These are phyloP conservation scores for Sternarchorhynchus goeldii DNA, from an alignment of 2,797 vertebrate genomes.

Conservation along the genomic window DNA sequence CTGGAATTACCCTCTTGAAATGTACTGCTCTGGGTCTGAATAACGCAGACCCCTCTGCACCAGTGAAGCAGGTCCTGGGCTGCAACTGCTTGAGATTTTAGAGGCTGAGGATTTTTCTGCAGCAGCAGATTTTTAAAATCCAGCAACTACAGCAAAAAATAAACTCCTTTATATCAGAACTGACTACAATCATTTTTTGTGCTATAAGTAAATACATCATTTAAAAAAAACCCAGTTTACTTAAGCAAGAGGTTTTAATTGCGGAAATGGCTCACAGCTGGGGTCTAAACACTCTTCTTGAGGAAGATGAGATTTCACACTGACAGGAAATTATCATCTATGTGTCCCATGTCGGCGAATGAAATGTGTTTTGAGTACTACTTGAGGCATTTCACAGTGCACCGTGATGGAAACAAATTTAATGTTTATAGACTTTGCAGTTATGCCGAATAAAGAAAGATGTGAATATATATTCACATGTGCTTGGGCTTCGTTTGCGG, in stretches of 20 bases:
- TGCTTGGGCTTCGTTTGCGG: neutral
- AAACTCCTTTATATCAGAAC: too few species aligned
- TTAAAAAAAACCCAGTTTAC: neutral
- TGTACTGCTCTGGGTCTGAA: too few species aligned
- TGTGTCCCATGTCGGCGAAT: neutral
- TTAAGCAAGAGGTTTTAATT: neutral
- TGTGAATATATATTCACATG: neutral
- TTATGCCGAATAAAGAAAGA: neutral
- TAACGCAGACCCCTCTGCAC: neutral
- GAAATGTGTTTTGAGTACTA: neutral
- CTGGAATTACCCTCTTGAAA: too few species aligned
- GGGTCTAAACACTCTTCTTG: neutral
- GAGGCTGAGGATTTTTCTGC: neutral
- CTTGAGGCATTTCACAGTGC: neutral
- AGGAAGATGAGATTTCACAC: conserved; percentile 18
- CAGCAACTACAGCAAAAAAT: too few species aligned
- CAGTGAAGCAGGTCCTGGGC: neutral
- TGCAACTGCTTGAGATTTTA: neutral
- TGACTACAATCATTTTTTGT: too few species aligned
- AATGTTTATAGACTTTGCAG: conserved; percentile 1
- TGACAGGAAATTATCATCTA: conserved; percentile 2
- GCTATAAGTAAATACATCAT: neutral
- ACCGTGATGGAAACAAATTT: neutral
- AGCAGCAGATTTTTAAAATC: neutral
- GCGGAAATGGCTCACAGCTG: conserved; percentile 6